Evolutionary conservation across 2,113 vertebrate genomes (phyloP).

Genomic region (Hyperoodon ampullatus): DNA sequence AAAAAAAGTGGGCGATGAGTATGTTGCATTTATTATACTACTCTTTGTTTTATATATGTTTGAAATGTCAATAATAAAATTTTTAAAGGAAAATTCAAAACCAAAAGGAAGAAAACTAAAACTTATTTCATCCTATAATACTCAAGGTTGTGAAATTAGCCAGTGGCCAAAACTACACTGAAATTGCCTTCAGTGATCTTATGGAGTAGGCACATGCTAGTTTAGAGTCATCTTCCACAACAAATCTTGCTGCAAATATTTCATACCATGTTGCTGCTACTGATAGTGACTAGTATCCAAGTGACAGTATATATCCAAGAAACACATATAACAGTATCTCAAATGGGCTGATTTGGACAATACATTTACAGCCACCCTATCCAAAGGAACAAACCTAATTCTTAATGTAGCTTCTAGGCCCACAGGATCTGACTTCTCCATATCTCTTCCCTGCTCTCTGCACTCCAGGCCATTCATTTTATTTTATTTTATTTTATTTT

Average conservation of each 20-base stretch:
- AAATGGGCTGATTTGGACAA: not conserved
- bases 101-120: not conserved
- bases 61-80: constrained; percentile 4
- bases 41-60: not conserved
- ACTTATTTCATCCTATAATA: not conserved
- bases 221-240: not conserved
- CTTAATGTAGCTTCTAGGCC: not conserved
- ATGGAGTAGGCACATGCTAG: not conserved
- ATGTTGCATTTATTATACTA: not conserved
- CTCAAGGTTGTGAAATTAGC: not conserved
- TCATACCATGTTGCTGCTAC: not conserved
- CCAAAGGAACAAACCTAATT: not conserved
- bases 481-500: too few relatives aligned
- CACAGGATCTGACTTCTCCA: not conserved
- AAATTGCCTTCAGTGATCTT: not conserved
- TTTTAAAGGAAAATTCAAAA: constrained; percentile 21
- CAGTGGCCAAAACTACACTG: not conserved
- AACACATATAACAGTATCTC: not conserved
- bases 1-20: not conserved
- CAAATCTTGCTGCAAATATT: not conserved
- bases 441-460: too few relatives aligned
- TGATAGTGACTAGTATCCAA: not conserved
- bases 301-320: not conserved
- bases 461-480: too few relatives aligned
- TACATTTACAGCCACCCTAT: not conserved